Base-by-base conservation (phyloP, 2,797 vertebrate species). In the Arrhamphus sclerolepis region DNA sequence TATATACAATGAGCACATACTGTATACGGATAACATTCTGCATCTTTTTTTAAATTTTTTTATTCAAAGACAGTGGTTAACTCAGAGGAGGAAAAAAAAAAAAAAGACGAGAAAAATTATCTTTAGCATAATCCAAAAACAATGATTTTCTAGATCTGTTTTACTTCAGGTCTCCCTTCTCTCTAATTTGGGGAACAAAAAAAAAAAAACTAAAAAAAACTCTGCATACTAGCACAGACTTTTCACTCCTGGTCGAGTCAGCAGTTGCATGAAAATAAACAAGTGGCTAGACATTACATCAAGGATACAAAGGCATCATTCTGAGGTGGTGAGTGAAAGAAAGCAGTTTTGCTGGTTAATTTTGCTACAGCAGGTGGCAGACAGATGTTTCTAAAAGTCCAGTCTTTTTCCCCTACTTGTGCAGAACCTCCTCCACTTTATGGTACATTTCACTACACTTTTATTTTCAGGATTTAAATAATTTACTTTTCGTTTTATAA, bases 191-290 rank as follows among this genome's bases (percentile, higher is more conserved):
- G 9, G n/a, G 17, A 38, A 38, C 34, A 38, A 38, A 26, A 26
- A 26, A 26, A 29, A 31, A 20, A 38, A 38, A 26, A 26, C 2
- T 3, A 29, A 31, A 20, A 59, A 68, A 44, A 53, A 42, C 46
- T 8, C 10, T 0, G 14, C 26, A 28, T 47, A 18, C 42, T 29
- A 34, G 34, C 40, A 29, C 14, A 46, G 28, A 34, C 39, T 6
- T 64, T 69, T 70, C 42, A 47, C 28, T 46, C 28, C 10, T 56
- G 55, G 65, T 66, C 5, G 7, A 49, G 55, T 71, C 57, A 53
- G 41, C 38, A 70, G 62, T 47, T 31, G 31, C 22, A 70, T 47
- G 49, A 74, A 73, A 73, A 75, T 51, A 77, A 77, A 64, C 55
- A 53, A 48, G 47, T 16, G 65, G 62, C 62, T 61, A 70, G 64